Evolutionary conservation across 2,797 vertebrate species (phyloP).

Genomic region (Cyclopterus lumpus): DNA sequence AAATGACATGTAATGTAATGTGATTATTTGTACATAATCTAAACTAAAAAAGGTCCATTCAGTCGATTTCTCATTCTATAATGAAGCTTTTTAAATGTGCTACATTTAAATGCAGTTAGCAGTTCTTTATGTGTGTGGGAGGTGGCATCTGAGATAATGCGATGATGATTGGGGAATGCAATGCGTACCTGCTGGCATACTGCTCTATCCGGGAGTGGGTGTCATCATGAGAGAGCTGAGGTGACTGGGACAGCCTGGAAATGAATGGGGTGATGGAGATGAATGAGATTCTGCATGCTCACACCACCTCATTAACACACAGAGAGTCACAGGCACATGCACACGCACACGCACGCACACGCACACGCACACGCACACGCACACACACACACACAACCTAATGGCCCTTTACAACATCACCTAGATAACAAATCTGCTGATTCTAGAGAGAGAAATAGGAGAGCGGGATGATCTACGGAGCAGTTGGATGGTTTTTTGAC

Average conservation of each 20-base stretch:
- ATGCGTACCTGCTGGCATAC: conserved; percentile 92
- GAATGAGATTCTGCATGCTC: conserved; percentile 68
- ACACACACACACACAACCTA: conserved; percentile 42
- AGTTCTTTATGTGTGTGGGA: neutral
- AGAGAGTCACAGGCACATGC: conserved; percentile 35
- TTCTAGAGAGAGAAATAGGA: conserved; percentile 56
- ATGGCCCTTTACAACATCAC: conserved; percentile 58
- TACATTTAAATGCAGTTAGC: conserved; percentile 14
- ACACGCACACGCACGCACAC: conserved; percentile 21
- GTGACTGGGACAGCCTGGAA: conserved; percentile 91
- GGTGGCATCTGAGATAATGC: conserved; percentile 28
- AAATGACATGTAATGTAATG: too few relatives aligned
- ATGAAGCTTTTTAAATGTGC: conserved; percentile 1
- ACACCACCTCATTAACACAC: conserved; percentile 61
- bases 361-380: conserved; percentile 43
- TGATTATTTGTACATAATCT: neutral
- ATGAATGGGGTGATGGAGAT: conserved; percentile 75
- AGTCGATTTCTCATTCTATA: neutral
- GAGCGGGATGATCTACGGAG: conserved; percentile 65
- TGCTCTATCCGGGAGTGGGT: conserved; percentile 98
- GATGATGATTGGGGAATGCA: conserved; percentile 36
- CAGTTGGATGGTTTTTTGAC: conserved; percentile 51
- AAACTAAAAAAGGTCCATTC: neutral
- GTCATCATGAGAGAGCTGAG: conserved; percentile 95
- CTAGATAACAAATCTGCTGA: conserved; percentile 68